Base-by-base conservation (phyloP, 2,888 invertebrate genomes). In the Clanis bilineata region DNA sequence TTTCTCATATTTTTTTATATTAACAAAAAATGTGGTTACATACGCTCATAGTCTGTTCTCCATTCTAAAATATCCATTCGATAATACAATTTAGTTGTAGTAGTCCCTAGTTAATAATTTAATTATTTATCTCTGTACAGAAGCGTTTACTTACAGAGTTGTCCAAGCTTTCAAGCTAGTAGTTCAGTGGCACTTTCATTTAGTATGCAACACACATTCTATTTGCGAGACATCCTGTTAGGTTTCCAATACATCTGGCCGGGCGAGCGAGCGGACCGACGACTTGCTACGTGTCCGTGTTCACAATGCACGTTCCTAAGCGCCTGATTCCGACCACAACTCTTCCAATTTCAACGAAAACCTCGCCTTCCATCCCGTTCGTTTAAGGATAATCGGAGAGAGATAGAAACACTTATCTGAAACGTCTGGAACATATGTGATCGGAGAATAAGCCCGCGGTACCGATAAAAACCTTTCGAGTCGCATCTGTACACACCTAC, bases 181-280 rank as follows among this genome's bases (percentile, higher is more conserved):
- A 62, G 73, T 72, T 74, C 75, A 66, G 68, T 70, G 59, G 71
- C 74, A 59, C 64, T 60, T 36, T 60, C 66, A 74, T 73, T 85
- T 77, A 73, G 85, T 83, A 89, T 88, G 84, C 88, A 78, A 73
- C 67, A 67, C 82, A 77, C 85, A 84, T 84, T 79, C 80, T 88
- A 86, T 89, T 90, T 89, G 87, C 83, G 82, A 87, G 88, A 88
- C 87, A 87, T 88, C 87, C 87, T 89, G 90, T 90, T 90, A 86
- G 90, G 85, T 90, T 88, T 90, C 90, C 90, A 87, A 91, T 90
- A 88, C 90, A 90, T 90, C 88, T 88, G 89, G 80, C 73, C 81
- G 74, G 75, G 75, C 75, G 69, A 67, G 77, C 75, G 74, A 76
- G 81, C 77, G 80, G 73, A 74, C 79, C 80, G 75, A 73, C 74